Evolutionary conservation across 2,113 vertebrate species (phyloP), one percentile per base, ranked within the genome.

Genomic region (Sapajus apella): DNA sequence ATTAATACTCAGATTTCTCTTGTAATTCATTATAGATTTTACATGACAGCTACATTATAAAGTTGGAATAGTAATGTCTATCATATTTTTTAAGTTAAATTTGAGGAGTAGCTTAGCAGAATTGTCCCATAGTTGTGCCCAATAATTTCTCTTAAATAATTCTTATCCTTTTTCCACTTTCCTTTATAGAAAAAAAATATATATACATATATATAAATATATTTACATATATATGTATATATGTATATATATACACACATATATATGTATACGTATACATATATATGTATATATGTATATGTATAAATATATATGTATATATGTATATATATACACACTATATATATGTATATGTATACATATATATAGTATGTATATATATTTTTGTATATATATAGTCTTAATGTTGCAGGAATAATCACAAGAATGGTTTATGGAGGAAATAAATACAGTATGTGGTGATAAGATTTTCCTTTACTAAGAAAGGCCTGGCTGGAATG

Each of bases 361-460:
- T 7, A 45, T 10, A 47, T 10, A 47, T 10, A 47, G 6, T 8
- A 45, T 45, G 6, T 8, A 8, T 45, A 45, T 45, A 45, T 45
- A 45, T 45, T 7, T 37, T 2, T 40, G 37, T 40, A 40, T 43
- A 27, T 27, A 21, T 55, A 45, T 61, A 85, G 80, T 35, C 27
- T 93, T 95, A 82, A 73, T 73, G 68, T 73, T 94, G 40, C 20
- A 95, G 75, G 55, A 87, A 75, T 94, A 84, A 92, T 94, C 70
- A 37, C 92, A 87, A 90, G 40, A 56, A 75, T 97, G 95, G 96
- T 76, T 97, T 95, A 93, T 30, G 47, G 58, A 92, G 43, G 64
- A 96, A 96, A 76, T 96, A 95, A 96, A 90, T 96, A 95, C 90
- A 92, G 93, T 32, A 37, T 86, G 50, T 68, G 76, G 43, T 93